Evolutionary conservation across 2,797 vertebrate species (phyloP), one percentile per base, ranked within the genome.

Genomic region (Petrocephalus sullivani): DNA sequence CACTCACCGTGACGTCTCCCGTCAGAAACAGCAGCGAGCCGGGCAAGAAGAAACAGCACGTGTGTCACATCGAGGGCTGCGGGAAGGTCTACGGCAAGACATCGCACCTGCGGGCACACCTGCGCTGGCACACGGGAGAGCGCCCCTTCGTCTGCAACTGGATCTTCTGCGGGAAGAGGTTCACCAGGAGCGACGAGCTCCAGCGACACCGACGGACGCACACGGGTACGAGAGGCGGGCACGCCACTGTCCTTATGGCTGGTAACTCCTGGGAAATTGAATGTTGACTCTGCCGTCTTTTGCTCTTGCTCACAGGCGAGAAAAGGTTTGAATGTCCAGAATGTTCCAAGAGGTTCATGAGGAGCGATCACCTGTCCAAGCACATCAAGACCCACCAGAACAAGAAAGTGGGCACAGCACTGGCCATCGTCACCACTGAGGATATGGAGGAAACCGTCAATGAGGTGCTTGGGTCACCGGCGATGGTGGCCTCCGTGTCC

Each of bases 321-420:
- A 99, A 99, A 93, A 97, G 98, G 89, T 99, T 99, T 82, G 98
- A 98, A 95, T 99, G 98, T 91, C 98, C 98, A 0, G 98, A 99
- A 92, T 99, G 98, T 94, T 98, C 98, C 89, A 99, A 99, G 94
- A 96, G 98, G 90, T 99, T 99, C 94, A 99, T 99, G 98, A 96
- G 98, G 90, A 99, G 98, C 89, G 98, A 99, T 94, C 98, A 99
- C 95, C 97, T 99, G 89, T 99, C 98, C 0, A 99, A 99, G 95
- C 98, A 99, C 92, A 98, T 99, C 94, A 99, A 99, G 96, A 99
- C 98, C 10, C 98, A 99, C 93, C 98, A 99, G 96, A 99, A 99
- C 95, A 99, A 99, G 94, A 99, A 99, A 92, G 96, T 97, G 64
- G 97, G 98, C 0, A 96, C 98, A 0, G 97, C 98, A 4, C 96